Evolutionary conservation across 2,797 vertebrate species (phyloP), one percentile per base, ranked within the genome.

Genomic region (Enteromius fasciolatus): DNA sequence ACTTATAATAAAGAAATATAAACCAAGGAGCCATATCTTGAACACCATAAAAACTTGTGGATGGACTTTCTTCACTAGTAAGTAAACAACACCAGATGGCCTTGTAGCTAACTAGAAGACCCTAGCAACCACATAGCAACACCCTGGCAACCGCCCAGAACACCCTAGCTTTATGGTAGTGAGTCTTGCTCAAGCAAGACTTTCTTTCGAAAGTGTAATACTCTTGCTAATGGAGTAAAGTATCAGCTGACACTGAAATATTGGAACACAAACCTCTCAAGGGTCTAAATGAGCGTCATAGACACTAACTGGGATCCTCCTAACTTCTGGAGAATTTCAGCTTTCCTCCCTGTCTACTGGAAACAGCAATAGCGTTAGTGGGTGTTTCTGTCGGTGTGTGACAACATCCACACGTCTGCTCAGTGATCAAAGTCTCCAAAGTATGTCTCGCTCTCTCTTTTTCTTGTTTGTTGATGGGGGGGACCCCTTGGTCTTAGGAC

Each of bases 391-490:
- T 80, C 36, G 15, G 59, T 44, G 80, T 86, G 90, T 88, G 92
- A 93, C 91, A 87, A 85, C 88, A 80, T 91, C 92, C 92, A 93
- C 89, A 89, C 93, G 93, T 93, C 90, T 87, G 89, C 89, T 89
- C 73, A 72, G 87, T 81, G 86, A 94, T 94, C 90, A 93, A 93
- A 93, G 90, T 80, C 84, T 75, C 46, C 85, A 59, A 28, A 75
- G 33, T 86, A 79, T 86, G 69, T 87, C 90, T 76, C 86, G 33
- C 91, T 83, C 72, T 94, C 91, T 93, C 90, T 86, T 79, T 79
- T 74, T 89, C 91, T 87, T 87, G 82, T 83, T 93, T 90, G 91
- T 92, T 92, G 91, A 89, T 90, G 75, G 88, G 73, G 85, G 73
- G 91, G 90, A 92, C 90, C 85, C 86, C 86, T 86, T 80, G 86